Evolutionary conservation across 2,797 vertebrate genomes (phyloP), one percentile per base, ranked within the genome.

Genomic region (Numenius phaeopus): DNA sequence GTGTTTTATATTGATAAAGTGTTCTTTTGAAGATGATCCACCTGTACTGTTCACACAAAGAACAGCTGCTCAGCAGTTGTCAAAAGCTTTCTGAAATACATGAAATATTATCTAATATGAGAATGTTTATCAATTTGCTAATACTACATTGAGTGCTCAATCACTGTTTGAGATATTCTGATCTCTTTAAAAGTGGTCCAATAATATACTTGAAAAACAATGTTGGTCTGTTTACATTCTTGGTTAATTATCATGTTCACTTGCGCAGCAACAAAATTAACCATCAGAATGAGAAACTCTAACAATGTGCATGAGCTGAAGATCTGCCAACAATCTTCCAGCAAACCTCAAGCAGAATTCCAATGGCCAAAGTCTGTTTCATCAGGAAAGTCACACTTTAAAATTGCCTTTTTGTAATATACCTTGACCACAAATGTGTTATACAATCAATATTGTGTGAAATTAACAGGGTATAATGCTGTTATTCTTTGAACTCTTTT

Each of bases 271-370:
- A 94, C 64, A 89, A 78, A 87, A 94, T 83, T 94, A 95, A 49
- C 57, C 13, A 77, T 85, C 66, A 67, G 62, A 94, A 92, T 78
- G 61, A 87, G 69, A 90, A 97, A 92, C 30, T 86, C 30, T 82
- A 84, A 70, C 44, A 92, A 81, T 65, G n/a, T 23, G 19, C 46
- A 42, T 9, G 14, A 93, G 52, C 39, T 96, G 82, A 93, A 92
- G 85, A 90, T 90, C 71, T 96, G 65, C 87, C 91, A 95, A 66
- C 39, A 78, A 62, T 47, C 47, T 94, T 94, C 62, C 89, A 95
- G 47, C 26, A 89, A 85, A 70, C 61, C 73, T 95, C 62, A 84
- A 86, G 37, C 55, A 90, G 80, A 92, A 93, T 97, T 94, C 69
- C 59, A 62, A 46, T 75, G 37, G 18, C 30, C 29, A 52, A 86